These are phyloP conservation scores for Drosophila niveifrons DNA, from an alignment of 2,888 invertebrate species.

Conservation along the genomic window DNA sequence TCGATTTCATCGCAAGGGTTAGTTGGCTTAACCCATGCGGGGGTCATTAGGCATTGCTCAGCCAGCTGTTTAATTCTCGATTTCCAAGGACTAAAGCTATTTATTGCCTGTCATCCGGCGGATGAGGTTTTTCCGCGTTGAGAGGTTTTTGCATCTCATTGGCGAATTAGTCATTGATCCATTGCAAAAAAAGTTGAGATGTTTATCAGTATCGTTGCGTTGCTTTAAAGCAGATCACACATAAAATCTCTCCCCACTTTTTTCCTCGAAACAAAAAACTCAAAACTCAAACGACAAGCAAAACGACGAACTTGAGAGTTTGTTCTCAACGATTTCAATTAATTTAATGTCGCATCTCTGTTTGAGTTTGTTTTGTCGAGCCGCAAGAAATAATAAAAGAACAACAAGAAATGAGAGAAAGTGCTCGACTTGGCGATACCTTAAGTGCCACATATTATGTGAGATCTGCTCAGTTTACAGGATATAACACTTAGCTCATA, in stretches of 20 bases:
- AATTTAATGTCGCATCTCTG: constrained; percentile 63
- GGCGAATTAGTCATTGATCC: constrained; percentile 40
- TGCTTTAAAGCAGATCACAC: constrained; percentile 6
- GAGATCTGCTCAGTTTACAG: background rate
- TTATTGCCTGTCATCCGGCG: constrained; percentile 53
- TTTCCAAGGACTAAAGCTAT: constrained; percentile 30
- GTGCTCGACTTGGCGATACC: background rate
- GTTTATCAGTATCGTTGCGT: constrained; percentile 22
- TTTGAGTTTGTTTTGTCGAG: constrained; percentile 45
- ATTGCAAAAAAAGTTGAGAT: constrained; percentile 26
- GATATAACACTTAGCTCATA: constrained; percentile 23
- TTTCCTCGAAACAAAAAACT: background rate
- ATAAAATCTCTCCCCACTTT: background rate
- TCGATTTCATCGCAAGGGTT: constrained; percentile 43
- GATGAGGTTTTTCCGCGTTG: constrained; percentile 8
- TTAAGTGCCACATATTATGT: background rate
- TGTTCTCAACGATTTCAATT: constrained; percentile 75
- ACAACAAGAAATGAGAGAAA: too few species aligned
- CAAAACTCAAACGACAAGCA: constrained; percentile 38
- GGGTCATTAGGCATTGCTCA: constrained; percentile 44
- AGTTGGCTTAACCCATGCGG: constrained; percentile 11
- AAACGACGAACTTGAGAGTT: constrained; percentile 51
- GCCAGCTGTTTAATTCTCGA: constrained; percentile 52
- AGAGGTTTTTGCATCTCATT: constrained; percentile 45
- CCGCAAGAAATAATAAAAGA: constrained; percentile 40